Evolutionary conservation across 2,113 vertebrate species (phyloP), one percentile per base, ranked within the genome.

Genomic region (Chaetorhynchus papuensis): DNA sequence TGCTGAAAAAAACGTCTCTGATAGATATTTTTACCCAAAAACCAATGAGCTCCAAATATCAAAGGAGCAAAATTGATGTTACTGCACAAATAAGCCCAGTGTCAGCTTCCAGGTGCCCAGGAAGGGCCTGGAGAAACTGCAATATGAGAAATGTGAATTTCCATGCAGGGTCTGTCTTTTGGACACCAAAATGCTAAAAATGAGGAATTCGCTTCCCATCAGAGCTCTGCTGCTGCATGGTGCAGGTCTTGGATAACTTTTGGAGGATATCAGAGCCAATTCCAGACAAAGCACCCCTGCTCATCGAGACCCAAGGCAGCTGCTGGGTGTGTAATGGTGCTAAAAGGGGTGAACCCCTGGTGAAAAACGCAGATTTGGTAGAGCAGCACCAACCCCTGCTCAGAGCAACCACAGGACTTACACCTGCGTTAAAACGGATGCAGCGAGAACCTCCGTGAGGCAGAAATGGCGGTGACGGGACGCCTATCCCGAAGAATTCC

Each of bases 371-470:
- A 27, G 39, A 28, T 68, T 42, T 24, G 23, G 39, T 14, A 30
- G 49, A 28, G 52, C 6, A 57, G 49, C 33, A 59, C 8, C 18
- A 49, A 45, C 5, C 22, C 39, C 56, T n/a, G 50, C 63, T 39
- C 63, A 41, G 64, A 82, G 69, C 52, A 72, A 15, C 41, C 39
- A 24, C 49, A 50, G 65, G 33, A 66, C 41, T 83, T 33, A 45
- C 44, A 27, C 59, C 42, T 19, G 3, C 7, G 2, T 66, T 50
- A 12, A 30, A 64, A 2, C 0, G 1, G 23, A 22, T 15, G 23
- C 2, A 26, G 28, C 1, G 4, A 57, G 41, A 28, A 37, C 5
- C 22, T 53, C 13, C 23, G 0, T 9, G 13, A 52, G 1, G 6
- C 70, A 65, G 45, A 37, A 90, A 52, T 45, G 0, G 11, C 3